Percentiles rank a stretch among this genome's conserved stretches.
These are phyloP conservation scores for Phalacrocorax pelagicus DNA, from an alignment of 2,113 vertebrate genomes.

Conservation along the genomic window DNA sequence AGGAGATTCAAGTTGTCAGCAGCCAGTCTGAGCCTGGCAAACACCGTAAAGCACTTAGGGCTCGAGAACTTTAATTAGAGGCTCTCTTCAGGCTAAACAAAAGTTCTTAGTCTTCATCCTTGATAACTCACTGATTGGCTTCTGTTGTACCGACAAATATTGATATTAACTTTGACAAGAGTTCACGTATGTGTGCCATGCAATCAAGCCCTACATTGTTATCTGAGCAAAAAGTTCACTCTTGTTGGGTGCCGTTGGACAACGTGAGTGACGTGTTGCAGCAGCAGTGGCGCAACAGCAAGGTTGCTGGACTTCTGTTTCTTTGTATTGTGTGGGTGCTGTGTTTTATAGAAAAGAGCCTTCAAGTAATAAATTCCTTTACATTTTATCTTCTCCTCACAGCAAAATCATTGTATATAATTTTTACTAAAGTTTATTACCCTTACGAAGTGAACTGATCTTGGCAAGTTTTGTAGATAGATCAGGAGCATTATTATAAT, in stretches of 20 bases:
- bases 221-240: not conserved
- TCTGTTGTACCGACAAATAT: not conserved
- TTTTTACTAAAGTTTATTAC: not conserved
- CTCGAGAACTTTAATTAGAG: slow-evolving; percentile 61
- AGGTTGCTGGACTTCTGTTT: not conserved
- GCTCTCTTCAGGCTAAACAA: slow-evolving; percentile 42
- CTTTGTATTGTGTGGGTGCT: not conserved
- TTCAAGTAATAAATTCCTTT: not conserved
- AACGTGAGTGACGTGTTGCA: not conserved
- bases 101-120: slow-evolving; percentile 34
- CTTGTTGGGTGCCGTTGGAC: not conserved
- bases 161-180: slow-evolving; percentile 50
- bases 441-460: not conserved
- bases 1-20: slow-evolving; percentile 64
- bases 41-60: slow-evolving; percentile 17
- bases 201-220: not conserved
- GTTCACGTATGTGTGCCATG: not conserved
- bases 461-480: slow-evolving; percentile 1
- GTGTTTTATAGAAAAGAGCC: not conserved
- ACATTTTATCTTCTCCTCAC: not conserved
- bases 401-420: not conserved
- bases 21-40: slow-evolving; percentile 59
- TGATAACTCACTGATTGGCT: slow-evolving; percentile 32
- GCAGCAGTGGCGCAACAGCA: not conserved
- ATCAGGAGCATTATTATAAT: slow-evolving; percentile 14